A percentile compares a stretch with the other conserved stretches of the same genome.
Conservation (phyloP, 2,888 invertebrate species). For the Macrosiphum euphorbiae region DNA sequence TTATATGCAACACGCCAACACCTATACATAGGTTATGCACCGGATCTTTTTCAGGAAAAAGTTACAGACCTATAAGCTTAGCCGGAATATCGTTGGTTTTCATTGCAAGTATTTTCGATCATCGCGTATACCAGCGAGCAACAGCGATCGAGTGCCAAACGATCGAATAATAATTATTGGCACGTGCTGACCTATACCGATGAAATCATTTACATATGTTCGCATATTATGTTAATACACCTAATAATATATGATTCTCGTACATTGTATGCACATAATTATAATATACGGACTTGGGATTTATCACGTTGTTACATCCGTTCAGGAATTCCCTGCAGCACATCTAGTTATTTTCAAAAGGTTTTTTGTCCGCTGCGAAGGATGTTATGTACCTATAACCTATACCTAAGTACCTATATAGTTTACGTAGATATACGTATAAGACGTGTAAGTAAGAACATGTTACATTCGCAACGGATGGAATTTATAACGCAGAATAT, state of each 20-base stretch:
- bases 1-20: not conserved
- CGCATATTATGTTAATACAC: not conserved
- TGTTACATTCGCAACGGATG: not conserved
- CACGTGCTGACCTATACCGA: not conserved
- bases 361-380: not conserved
- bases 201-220: not conserved
- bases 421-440: not conserved
- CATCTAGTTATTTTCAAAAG: slow-evolving; percentile 2
- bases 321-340: not conserved
- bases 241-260: not conserved
- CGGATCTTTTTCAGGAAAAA: not conserved
- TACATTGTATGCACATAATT: not conserved
- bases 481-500: not conserved
- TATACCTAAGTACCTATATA: not conserved
- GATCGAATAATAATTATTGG: not conserved
- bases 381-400: not conserved
- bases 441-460: not conserved
- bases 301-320: not conserved
- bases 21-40: too few species aligned
- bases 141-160: not conserved
- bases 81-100: not conserved
- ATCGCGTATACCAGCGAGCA: not conserved
- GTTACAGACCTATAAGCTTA: not conserved
- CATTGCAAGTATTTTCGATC: not conserved
- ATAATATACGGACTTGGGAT: not conserved